Evolutionary conservation across 2,797 vertebrate genomes (phyloP), one percentile per base, ranked within the genome.

Genomic region (Poecilia wingei): DNA sequence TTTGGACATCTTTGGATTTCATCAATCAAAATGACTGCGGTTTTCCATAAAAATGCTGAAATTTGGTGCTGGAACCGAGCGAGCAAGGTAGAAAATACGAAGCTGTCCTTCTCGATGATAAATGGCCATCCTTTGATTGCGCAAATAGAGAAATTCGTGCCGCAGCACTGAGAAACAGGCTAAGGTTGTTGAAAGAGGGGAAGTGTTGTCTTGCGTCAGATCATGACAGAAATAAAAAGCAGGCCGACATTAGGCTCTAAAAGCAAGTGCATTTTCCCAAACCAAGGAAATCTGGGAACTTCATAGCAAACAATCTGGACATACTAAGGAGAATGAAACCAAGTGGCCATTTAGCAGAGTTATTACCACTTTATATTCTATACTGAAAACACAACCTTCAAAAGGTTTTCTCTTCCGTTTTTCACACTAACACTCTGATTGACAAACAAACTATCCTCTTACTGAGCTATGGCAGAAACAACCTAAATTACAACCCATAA

Each of bases 21-120:
- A 99, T 99, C 98, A 99, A 99, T 99, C 98, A 99, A 99, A 99
- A 97, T 99, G 98, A 99, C 98, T 99, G 97, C 98, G 96, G 98
- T 99, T 99, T 99, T 99, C 98, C 98, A 99, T 99, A 98, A 99
- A 99, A 99, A 96, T 97, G 96, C 97, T 97, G 97, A 98, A 98
- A 99, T 99, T 97, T 72, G 96, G 97, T 97, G 96, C 88, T 92
- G 92, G 97, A 97, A 97, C 97, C 97, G 96, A 97, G 96, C 95
- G 96, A 96, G 96, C 96, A 96, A 99, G 97, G 98, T 98, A 97
- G 92, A 98, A 98, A 98, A 98, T 98, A 96, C 93, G 96, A 93
- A 96, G 97, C 98, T 99, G 98, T 99, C 98, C 97, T 94, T 94
- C 96, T 95, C 96, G 97, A 99, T 99, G 98, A 99, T 99, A 99